Evolutionary conservation across 2,113 vertebrate species (phyloP), one percentile per base, ranked within the genome.

Genomic region (Tylochromis polylepis): DNA sequence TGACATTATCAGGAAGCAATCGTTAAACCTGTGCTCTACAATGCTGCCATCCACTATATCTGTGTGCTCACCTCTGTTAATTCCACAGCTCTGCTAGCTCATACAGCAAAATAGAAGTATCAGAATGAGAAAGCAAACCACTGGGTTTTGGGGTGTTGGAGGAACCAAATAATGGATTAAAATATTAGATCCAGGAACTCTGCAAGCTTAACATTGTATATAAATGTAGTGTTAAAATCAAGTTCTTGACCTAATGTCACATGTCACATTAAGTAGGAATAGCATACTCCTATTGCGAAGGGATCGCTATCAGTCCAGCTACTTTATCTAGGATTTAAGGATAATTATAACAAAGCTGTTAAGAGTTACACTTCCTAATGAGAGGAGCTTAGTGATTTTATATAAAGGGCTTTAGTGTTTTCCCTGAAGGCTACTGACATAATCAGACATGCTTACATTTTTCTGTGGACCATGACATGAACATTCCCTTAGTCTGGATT

Each of bases 1-100:
- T 92, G 91, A 94, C 93, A 92, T 87, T 56, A 92, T 83, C 90
- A 92, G 83, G 86, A 93, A 89, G 81, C 29, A 70, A 93, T 94
- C 85, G 57, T 88, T 94, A 91, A 90, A 57, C 59, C 83, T 20
- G 6, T 57, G 80, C 79, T 89, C 43, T 65, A 80, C 79, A 82
- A 60, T 18, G 67, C 88, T 87, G 82, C 79, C 86, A 88, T 81
- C 87, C 81, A 86, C 85, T 85, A 89, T 29, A 80, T 89, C 65
- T 83, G 55, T 78, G 77, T 77, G 58, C 41, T 87, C 20, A 46
- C 79, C 70, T 84, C 62, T 22, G 87, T 91, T 87, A 82, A 65
- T 65, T 55, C 31, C 41, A 49, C 57, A 22, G 70, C 24, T 67
- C 46, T 79, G 65, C 27, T 27, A 38, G 59, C 57, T 81, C 80